These are phyloP conservation scores for Drosophila willistoni DNA, from an alignment of 1,140 invertebrate genomes.

Conservation along the genomic window DNA sequence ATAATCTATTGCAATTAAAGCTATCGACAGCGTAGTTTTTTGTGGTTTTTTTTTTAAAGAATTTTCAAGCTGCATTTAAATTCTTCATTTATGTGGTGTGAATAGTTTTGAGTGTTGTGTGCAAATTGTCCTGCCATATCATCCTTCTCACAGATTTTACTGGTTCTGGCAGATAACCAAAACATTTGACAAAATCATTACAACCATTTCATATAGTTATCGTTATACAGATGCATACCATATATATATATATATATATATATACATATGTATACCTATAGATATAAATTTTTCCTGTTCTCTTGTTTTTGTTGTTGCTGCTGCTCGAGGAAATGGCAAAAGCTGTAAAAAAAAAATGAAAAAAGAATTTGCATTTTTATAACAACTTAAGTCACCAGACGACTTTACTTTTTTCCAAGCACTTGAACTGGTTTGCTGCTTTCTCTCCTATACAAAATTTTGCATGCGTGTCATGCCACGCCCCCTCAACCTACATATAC, in stretches of 20 bases:
- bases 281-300: conserved; percentile 9
- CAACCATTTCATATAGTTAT: conserved; percentile 58
- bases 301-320: conserved; percentile 9
- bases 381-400: conserved; percentile 70
- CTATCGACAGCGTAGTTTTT: too few species aligned
- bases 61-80: too few species aligned
- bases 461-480: conserved; percentile 52
- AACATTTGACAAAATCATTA: conserved; percentile 61
- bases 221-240: conserved; percentile 24
- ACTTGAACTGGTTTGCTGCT: conserved; percentile 60
- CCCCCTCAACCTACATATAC: conserved; percentile 35
- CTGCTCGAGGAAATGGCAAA: conserved; percentile 57
- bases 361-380: conserved; percentile 61
- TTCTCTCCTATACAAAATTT: conserved; percentile 50
- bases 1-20: too few species aligned
- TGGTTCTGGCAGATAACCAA: conserved; percentile 22
- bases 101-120: too few species aligned
- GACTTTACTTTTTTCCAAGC: conserved; percentile 66
- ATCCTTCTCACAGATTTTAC: background rate
- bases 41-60: too few species aligned
- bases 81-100: too few species aligned
- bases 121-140: too few species aligned
- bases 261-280: conserved; percentile 14
- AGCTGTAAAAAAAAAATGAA: conserved; percentile 50
- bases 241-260: conserved; percentile 20